phyloP scores from a whole-genome alignment of 2,113 vertebrate species.

The Lophotis ruficrista region DNA sequence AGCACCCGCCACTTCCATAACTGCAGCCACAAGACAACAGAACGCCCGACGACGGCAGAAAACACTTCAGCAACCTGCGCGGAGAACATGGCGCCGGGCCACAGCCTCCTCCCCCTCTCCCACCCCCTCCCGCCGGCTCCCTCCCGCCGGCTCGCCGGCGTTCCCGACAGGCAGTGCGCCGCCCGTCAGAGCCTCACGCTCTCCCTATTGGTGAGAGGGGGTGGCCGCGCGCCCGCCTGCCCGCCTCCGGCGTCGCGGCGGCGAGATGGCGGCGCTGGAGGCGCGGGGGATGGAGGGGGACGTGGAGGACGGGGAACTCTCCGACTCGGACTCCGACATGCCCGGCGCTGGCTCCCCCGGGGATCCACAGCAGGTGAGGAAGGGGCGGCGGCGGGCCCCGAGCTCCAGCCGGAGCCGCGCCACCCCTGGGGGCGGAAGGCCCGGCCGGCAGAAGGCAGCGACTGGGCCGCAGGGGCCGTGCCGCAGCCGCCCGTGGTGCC shows the following conservation, averaged over 20 bases:
- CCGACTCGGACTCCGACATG: constrained; percentile 87
- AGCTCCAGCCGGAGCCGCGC: neutral
- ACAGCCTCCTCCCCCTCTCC: accelerated
- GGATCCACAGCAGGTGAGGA: constrained; percentile 30
- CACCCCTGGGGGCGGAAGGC: neutral
- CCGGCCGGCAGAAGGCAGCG: neutral
- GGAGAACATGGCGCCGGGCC: accelerated
- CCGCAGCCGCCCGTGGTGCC: neutral
- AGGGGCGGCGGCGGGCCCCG: neutral
- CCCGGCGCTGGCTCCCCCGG: constrained; percentile 45
- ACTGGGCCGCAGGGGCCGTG: neutral
- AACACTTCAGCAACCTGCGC: accelerated
- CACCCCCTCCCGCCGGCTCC: accelerated
- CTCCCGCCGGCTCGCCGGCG: accelerated
- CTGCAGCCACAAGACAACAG: accelerated
- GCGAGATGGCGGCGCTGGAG: constrained; percentile 77
- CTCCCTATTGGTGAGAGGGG: neutral
- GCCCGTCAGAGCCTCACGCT: accelerated
- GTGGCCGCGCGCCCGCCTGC: neutral
- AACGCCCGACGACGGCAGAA: accelerated
- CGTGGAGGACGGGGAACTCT: constrained; percentile 90
- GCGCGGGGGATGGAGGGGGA: constrained; percentile 79
- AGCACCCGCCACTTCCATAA: accelerated
- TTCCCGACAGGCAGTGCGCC: neutral
- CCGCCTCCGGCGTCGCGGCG: neutral